Evolutionary conservation across 2,888 invertebrate species (phyloP).

Genomic region (Apodemia duryi): DNA sequence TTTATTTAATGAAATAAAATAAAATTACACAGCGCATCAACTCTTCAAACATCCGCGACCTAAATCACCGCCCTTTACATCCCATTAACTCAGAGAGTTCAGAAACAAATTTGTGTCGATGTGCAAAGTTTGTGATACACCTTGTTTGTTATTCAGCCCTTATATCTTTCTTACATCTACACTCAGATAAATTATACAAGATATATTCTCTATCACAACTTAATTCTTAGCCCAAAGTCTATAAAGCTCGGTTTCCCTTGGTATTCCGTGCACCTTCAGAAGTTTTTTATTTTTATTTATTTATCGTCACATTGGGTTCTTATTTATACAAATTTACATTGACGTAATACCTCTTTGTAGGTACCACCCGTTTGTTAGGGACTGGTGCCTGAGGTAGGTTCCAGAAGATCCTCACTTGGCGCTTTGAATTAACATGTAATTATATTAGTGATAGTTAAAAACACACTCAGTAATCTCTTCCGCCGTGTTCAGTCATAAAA

Average conservation of each 20-base stretch:
- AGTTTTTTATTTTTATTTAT: background rate
- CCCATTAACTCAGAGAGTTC: slow-evolving; percentile 59
- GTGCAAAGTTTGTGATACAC: slow-evolving; percentile 52
- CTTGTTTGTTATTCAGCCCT: slow-evolving; percentile 24
- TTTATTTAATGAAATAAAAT: no score
- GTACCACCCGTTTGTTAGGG: no score
- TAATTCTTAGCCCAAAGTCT: background rate
- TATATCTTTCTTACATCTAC: background rate
- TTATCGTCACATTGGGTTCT: no score
- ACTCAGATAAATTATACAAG: background rate
- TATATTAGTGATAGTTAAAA: no score
- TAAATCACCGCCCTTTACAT: slow-evolving; percentile 50
- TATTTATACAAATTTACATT: no score
- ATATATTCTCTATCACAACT: background rate
- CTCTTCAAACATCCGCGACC: slow-evolving; percentile 36
- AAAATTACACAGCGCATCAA: slow-evolving; percentile 30
- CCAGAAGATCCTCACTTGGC: no score
- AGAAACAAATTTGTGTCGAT: slow-evolving; percentile 54
- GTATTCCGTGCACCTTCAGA: background rate
- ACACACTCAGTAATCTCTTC: no score
- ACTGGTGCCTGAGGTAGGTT: no score
- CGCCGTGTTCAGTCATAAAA: no score
- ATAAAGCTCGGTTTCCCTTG: background rate
- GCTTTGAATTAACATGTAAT: no score
- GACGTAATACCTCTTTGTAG: no score